These are phyloP conservation scores for Argyra leucocephala DNA, from an alignment of 2,888 invertebrate genomes.

Conservation along the genomic window DNA sequence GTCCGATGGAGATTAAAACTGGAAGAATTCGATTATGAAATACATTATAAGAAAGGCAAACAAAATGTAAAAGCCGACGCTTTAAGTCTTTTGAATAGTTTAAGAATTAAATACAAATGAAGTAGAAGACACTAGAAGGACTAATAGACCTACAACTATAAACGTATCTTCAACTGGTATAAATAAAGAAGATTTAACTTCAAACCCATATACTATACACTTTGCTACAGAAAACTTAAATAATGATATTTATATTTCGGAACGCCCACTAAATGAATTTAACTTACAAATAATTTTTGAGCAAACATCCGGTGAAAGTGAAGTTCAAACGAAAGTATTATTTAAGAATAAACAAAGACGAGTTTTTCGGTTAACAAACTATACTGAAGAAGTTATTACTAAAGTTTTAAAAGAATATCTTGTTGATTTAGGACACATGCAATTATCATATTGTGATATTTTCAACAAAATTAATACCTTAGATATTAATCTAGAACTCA, in stretches of 20 bases:
- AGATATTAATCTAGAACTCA: no score
- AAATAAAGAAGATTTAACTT: not conserved
- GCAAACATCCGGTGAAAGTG: no score
- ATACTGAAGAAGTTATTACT: no score
- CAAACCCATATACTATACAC: conserved; percentile 16
- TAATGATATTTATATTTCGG: conserved; percentile 14
- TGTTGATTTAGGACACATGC: no score
- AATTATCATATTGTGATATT: no score
- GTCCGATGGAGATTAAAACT: conserved; percentile 21
- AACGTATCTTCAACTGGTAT: not conserved
- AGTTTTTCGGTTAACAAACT: no score
- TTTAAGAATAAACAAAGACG: no score
- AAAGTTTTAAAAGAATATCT: no score
- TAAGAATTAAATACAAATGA: conserved; percentile 9
- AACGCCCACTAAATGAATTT: conserved; percentile 20
- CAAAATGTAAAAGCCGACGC: conserved; percentile 24
- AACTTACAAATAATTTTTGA: conserved; percentile 16
- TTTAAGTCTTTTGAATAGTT: conserved; percentile 15
- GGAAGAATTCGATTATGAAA: conserved; percentile 24
- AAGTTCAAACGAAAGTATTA: no score
- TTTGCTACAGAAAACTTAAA: conserved; percentile 16
- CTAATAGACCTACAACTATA: not conserved
- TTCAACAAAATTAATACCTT: no score
- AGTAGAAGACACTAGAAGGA: conserved; percentile 8
- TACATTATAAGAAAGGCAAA: conserved; percentile 24